These are phyloP conservation scores for Dolichopus griseipennis DNA, from an alignment of 2,888 invertebrate genomes.

Conservation along the genomic window DNA sequence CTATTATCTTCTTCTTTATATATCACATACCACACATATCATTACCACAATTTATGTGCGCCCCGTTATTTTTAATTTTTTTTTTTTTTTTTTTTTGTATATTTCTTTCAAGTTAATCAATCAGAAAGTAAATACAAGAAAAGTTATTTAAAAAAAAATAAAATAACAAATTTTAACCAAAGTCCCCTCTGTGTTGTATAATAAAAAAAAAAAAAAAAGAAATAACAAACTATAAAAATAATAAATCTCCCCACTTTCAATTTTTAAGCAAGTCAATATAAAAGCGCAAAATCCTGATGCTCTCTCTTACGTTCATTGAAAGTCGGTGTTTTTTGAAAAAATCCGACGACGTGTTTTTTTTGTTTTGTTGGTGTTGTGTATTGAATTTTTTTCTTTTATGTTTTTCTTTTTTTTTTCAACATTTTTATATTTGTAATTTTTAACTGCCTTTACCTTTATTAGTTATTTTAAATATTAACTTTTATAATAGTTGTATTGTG, in stretches of 20 bases:
- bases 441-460: not conserved
- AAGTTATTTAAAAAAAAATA: too few relatives aligned
- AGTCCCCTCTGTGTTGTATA: conserved; percentile 3
- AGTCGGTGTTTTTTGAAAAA: conserved; percentile 27
- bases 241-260: conserved; percentile 22
- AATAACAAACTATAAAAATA: too few relatives aligned
- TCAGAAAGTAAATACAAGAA: too few relatives aligned
- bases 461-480: too few relatives aligned
- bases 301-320: conserved; percentile 32
- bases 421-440: too few relatives aligned
- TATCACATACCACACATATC: too few relatives aligned
- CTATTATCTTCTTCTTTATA: too few relatives aligned
- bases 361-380: conserved; percentile 20
- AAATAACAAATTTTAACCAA: not conserved
- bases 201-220: not conserved
- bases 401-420: not conserved
- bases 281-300: conserved; percentile 29
- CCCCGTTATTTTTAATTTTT: too few relatives aligned
- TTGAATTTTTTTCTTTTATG: not conserved
- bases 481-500: too few relatives aligned
- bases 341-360: conserved; percentile 27
- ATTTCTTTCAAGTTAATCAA: too few relatives aligned
- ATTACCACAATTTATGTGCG: too few relatives aligned
- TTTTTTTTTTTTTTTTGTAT: too few relatives aligned
- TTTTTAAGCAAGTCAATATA: conserved; percentile 28